Base-by-base conservation (phyloP, 2,113 vertebrate genomes). In the Forbesichthys papilliferus region DNA sequence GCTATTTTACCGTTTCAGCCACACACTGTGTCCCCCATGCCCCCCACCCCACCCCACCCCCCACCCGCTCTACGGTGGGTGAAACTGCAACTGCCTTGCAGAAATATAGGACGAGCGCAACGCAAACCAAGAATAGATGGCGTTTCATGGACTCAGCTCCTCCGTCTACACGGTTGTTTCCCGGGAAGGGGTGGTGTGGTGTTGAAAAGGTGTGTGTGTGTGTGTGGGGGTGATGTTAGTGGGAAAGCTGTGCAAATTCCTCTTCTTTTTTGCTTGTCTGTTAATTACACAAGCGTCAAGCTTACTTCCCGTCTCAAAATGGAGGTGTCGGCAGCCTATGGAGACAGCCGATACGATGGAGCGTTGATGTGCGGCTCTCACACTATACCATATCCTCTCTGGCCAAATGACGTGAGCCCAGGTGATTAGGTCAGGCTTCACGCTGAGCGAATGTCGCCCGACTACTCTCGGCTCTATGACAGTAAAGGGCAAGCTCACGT, bases 191-290 rank as follows among this genome's bases (percentile, higher is more conserved):
- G 61, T n/a, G 36, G 36, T 8, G 36, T 9, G 34, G 51, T 27
- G 27, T 27, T 27, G 27, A 27, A 27, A 27, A 27, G 27, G 27
- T 27, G 27, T 27, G 51, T 8, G 51, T 4, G 51, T 8, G 51
- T 4, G 51, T n/a, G 51, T 4, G 51, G 51, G 51, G 51, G 18
- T 3, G 8, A 71, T 11, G 18, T 9, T 18, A 14, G 73, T 56
- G 78, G 81, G 78, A 84, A 87, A 82, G 80, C 77, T 79, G 66
- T 79, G 80, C 84, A 85, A 76, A 79, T 87, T 81, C 80, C 80
- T 80, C 88, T 87, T 86, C 77, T 80, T 79, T 69, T 81, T 16
- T 56, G 14, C 55, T 67, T 70, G 77, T 75, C 60, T 48, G 73
- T 82, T 82, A 67, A 64, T 75, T 83, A 87, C 84, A 82, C 82